phyloP scores from a whole-genome alignment of 2,797 vertebrate genomes.

The Danio aesculapii region DNA sequence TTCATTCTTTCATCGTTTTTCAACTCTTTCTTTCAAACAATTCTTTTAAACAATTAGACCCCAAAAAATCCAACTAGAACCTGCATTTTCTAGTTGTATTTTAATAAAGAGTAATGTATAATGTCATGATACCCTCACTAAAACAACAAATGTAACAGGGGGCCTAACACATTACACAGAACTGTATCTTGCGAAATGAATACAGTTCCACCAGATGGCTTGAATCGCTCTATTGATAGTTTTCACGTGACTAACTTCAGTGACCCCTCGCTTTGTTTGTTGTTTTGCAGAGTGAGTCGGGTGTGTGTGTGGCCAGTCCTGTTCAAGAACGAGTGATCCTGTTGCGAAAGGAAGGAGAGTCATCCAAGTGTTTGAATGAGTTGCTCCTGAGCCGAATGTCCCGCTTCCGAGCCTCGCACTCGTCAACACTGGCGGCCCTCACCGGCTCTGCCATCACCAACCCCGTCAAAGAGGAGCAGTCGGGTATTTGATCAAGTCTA shows the following conservation, averaged over 20 bases:
- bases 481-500: conserved; percentile 77
- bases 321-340: conserved; percentile 95
- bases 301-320: conserved; percentile 85
- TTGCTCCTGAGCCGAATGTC: conserved; percentile 97
- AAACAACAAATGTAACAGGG: too few species aligned
- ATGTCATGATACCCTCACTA: too few species aligned
- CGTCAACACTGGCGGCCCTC: conserved; percentile 94
- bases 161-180: too few species aligned
- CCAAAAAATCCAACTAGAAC: too few species aligned
- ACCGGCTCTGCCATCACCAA: conserved; percentile 98
- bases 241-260: not conserved
- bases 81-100: too few species aligned
- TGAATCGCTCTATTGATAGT: too few species aligned
- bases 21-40: too few species aligned
- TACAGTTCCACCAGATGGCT: too few species aligned
- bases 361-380: conserved; percentile 98
- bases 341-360: conserved; percentile 96
- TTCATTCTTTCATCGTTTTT: too few species aligned
- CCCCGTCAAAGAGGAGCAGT: conserved; percentile 97
- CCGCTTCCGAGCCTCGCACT: conserved; percentile 95
- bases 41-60: too few species aligned
- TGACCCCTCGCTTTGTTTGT: not conserved
- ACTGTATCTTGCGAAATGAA: too few species aligned
- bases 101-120: too few species aligned
- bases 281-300: conserved; percentile 85